Base-by-base conservation (phyloP, 2,888 invertebrate species). In the Xestoiulus laeticollis region DNA sequence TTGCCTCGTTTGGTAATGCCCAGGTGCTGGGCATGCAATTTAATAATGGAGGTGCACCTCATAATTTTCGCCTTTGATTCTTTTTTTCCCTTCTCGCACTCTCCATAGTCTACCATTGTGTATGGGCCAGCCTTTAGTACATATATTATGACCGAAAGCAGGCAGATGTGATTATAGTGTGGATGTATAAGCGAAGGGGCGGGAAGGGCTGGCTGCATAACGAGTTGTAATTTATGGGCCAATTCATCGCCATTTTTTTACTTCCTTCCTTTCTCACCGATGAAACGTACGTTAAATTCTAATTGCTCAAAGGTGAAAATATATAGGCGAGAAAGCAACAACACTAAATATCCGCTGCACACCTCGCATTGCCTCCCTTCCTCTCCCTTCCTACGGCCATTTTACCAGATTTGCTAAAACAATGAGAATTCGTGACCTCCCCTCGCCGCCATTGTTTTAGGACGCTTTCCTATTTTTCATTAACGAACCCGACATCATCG, bases 231-330 rank as follows among this genome's bases (percentile, higher is more conserved):
- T 86, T 86, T 86, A 86, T 86, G 86, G 59, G 19, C 53, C 86
- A 86, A 86, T 86, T 86, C 86, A 86, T 86, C 53, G 32, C 86
- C 85, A 26, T 33, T 86, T 86, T 85, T 86, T 43, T 43, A 86
- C 86, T 86, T 86, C 86, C 59, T 86, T 59, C 48, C 59, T 59
- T 86, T 86, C 85, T 86, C 85, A 33, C 48, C 53, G 59, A 44
- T 86, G 86, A 86, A 86, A 86, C 48, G 12, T 53, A 53, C 86
- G 59, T 86, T 86, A 86, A 86, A 86, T 86, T 86, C 86, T 86
- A 86, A 86, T 86, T 86, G 59, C 86, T 53, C 19, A 16, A 78
- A 78, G 78, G 78, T 78, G 78, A 38, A 44, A 43, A 85, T 85
- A 85, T 43, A 85, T 26, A 85, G 85, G 85, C 85, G 85, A 85